Conservation (phyloP, 2,888 invertebrate genomes). For the Noctua janthina region DNA sequence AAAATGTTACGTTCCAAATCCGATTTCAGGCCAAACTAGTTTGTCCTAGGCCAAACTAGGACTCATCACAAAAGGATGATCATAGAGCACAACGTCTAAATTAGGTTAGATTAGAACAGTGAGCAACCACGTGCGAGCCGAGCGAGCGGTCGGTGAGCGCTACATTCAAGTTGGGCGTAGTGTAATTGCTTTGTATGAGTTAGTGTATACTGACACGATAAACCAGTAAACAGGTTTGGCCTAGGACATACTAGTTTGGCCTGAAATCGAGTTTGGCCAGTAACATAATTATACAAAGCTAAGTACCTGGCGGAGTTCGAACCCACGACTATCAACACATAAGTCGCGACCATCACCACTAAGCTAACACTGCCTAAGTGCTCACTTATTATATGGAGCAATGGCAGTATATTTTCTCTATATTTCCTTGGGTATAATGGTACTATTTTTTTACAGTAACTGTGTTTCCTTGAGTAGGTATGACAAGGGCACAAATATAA, state of each 20-base stretch:
- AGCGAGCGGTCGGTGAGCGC: background rate
- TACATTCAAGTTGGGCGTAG: background rate
- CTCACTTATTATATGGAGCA: background rate
- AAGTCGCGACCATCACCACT: background rate
- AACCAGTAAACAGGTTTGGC: no score
- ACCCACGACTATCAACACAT: background rate
- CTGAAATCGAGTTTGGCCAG: no score
- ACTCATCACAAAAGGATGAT: no score
- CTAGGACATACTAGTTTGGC: no score
- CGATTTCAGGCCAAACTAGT: no score
- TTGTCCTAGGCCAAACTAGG: no score
- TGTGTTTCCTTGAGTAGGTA: background rate
- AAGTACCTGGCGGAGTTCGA: background rate
- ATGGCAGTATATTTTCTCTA: background rate
- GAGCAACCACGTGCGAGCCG: no score
- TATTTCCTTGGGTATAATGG: background rate
- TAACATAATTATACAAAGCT: background rate
- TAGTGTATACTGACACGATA: no score
- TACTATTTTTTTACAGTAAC: background rate
- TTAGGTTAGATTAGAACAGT: no score
- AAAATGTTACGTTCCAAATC: no score
- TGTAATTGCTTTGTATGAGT: no score
- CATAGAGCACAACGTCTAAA: no score
- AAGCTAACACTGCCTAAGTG: background rate
- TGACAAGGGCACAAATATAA: slow-evolving; percentile 18